Base-by-base conservation (phyloP, 1,140 invertebrate species). In the Condylostylus longicornis region DNA sequence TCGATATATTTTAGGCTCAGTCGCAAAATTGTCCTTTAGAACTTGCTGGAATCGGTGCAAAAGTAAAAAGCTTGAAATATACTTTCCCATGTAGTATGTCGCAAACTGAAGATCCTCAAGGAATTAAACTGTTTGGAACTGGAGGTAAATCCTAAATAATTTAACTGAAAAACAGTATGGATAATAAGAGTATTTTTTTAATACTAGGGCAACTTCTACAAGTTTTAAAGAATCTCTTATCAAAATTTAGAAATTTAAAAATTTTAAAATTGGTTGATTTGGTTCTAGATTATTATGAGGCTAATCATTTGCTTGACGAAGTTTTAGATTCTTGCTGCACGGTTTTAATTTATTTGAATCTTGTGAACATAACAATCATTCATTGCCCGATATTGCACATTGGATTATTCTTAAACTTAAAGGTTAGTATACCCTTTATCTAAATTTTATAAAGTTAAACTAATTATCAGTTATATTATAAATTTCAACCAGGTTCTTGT, bases 41-140 rank as follows among this genome's bases (percentile, higher is more conserved):
- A 21, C 49, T 63, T 10, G 38, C 50, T 2, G 67, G 66, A 19
- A 60, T 77, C 40, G 73, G 72, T 5, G 60, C 49, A 0, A 66
- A 74, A 18, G 71, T 82, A 29, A 60, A 68, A 2, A 66, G 69
- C 2, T 55, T 83, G 6, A 74, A 77, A 42, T 87, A 86, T 48
- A 76, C 75, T 2, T 89, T 88, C 54, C 75, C 78, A 0, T 88
- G 83, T 53, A 78, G 82, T 44, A 77, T 80, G 69, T 61, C 68
- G 44, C 66, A 79, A 64, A 58, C 66, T 45, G 66, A 73, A 33
- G 68, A 77, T 58, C 65, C 63, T 20, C 71, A 70, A 48, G 63
- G 65, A 33, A 67, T 68, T 18, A 68, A 69, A 53, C 61, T 81
- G 0, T 82, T 79, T 53, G 82, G 81, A 19, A 86, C 82, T 6